Evolutionary conservation across 2,888 invertebrate genomes (phyloP), one percentile per base, ranked within the genome.

Genomic region (Aphodius sticticus): DNA sequence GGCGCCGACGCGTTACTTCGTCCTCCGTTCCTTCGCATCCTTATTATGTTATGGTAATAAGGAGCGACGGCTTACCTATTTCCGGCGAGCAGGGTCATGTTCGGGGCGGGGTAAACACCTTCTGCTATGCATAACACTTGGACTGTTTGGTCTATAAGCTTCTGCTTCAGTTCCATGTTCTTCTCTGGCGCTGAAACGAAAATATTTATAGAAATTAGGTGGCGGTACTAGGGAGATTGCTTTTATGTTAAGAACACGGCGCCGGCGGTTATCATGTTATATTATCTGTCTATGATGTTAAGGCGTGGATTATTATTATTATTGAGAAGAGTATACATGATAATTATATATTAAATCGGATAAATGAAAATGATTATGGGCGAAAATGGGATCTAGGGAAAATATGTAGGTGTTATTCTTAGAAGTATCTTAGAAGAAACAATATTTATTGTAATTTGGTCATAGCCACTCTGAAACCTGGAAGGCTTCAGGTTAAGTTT

Each of bases 101-200:
- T 88, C 0, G 93, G 93, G 84, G 90, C 90, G 0, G 93, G 93
- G 84, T 91, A 93, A 78, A 93, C 89, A 16, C 92, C 91, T 86
- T 92, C 91, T 0, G 92, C 92, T 38, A 88, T 87, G 85, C 93
- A 93, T 80, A 91, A 89, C 79, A 93, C 89, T 80, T 91, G 92
- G 71, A 92, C 91, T 79, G 90, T 86, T 81, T 91, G 91, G 36
- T 90, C 91, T 83, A 90, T 90, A 84, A 91, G 91, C 85, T 91
- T 91, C 84, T 92, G 85, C 77, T 85, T 84, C 76, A 88, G 82
- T 75, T 84, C 83, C 76, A 88, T 84, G 79, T 85, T 85, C 81
- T 86, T 87, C 82, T 86, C 87, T 70, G 87, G 85, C 78, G 86
- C 87, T 87, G 83, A 80, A 86, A 86, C 78, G 81, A 81, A 83